Base-by-base conservation (phyloP, 2,113 vertebrate genomes). In the Corythoichthys intestinalis region DNA sequence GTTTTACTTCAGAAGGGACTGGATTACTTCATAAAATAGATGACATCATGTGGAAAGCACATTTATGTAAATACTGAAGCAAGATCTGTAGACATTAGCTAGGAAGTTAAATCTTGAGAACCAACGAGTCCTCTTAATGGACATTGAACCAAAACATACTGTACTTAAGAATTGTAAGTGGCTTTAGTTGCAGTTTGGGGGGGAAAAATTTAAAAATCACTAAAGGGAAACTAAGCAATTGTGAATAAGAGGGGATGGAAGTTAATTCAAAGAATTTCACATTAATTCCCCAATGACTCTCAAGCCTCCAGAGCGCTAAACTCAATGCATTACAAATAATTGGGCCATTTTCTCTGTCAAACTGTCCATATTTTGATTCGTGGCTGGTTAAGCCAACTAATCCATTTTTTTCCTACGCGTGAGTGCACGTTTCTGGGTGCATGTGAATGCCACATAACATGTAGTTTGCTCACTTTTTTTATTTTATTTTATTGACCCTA, bases 311-410 rank as follows among this genome's bases (percentile, higher is more conserved):
- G 64, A 74, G 54, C 72, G 71, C 70, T 58, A 66, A 85, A 80
- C 47, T 54, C 76, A 58, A 73, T 6, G 62, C 62, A 60, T 80
- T 67, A 71, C 57, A 75, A 77, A 62, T 85, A 83, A 88, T 87
- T 87, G 79, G 80, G 73, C 69, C 50, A 52, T 86, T 86, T 85
- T 80, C 69, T 72, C 48, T 61, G 68, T 82, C 74, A 70, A 68
- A 65, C 56, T 67, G 71, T 73, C 71, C 77, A 66, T 62, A 69
- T 48, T 60, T 71, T 75, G 67, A 62, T 60, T 73, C 74, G 65
- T 76, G 76, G 77, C 85, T 91, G 90, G 90, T 89, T 92, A 91
- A 89, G 89, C 90, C 85, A 75, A 67, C 81, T 78, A 74, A 83
- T 85, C 72, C 69, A 60, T 56, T 65, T 71, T 54, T 0, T 60